Evolutionary conservation across 64 coral and sea anemone genomes (phyloP).

Genomic region (Pocillopora verrucosa): DNA sequence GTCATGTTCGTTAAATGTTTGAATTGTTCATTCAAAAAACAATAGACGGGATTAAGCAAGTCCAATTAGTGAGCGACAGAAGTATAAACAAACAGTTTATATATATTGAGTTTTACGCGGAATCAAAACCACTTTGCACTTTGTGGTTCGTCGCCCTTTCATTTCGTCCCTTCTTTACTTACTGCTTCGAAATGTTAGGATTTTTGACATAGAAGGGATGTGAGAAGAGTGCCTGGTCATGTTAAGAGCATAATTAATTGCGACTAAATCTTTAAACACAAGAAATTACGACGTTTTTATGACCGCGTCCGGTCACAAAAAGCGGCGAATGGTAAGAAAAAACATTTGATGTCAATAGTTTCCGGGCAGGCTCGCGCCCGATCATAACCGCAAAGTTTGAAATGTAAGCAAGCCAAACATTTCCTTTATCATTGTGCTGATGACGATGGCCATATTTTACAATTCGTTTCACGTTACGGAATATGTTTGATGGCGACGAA

Average conservation of each 20-base stretch:
- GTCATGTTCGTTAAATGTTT: not conserved
- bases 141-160: not conserved
- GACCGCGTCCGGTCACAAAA: not conserved
- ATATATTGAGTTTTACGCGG: not conserved
- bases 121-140: not conserved
- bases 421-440: not conserved
- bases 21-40: not conserved
- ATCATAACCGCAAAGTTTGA: conserved; percentile 1
- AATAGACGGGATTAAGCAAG: conserved; percentile 11
- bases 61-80: conserved; percentile 11
- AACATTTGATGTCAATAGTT: conserved; percentile 19
- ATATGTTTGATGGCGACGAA: not conserved
- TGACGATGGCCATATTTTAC: conserved; percentile 2
- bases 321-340: not conserved
- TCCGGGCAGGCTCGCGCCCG: conserved; percentile 3
- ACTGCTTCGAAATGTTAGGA: not conserved
- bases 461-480: conserved; percentile 13
- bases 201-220: not conserved
- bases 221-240: not conserved
- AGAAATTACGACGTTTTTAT: not conserved
- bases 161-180: not conserved
- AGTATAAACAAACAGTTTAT: conserved; percentile 30
- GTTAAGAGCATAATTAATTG: not conserved
- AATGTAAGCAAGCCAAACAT: not conserved
- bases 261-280: not conserved